Conservation (phyloP, 2,888 invertebrate genomes). For the Andrena camellia region DNA sequence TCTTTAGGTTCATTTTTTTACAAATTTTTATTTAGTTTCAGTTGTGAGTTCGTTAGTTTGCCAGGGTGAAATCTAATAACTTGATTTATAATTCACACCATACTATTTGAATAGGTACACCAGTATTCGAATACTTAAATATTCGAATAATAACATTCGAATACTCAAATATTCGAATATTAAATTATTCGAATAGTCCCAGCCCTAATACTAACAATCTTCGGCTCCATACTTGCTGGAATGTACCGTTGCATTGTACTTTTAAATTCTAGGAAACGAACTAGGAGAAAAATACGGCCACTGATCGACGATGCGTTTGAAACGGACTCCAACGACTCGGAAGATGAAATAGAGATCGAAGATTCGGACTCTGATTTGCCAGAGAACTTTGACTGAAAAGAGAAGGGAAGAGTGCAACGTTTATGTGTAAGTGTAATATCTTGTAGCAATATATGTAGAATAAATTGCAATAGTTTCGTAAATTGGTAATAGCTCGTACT, state of each 20-base stretch:
- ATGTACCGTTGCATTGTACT: not conserved
- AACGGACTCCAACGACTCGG: constrained; percentile 71
- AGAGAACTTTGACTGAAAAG: constrained; percentile 42
- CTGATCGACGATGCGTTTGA: constrained; percentile 73
- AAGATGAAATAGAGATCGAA: constrained; percentile 21
- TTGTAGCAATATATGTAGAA: constrained; percentile 9
- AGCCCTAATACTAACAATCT: not conserved
- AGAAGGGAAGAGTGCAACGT: not conserved
- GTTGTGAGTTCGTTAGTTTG: too few relatives aligned
- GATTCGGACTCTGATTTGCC: constrained; percentile 32
- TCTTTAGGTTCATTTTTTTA: too few relatives aligned
- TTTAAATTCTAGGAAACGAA: constrained; percentile 25
- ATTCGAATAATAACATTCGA: too few relatives aligned
- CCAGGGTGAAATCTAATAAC: too few relatives aligned
- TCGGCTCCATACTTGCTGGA: not conserved
- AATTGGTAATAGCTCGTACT: not conserved
- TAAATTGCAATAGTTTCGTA: not conserved
- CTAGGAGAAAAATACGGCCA: constrained; percentile 17
- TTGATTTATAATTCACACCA: too few relatives aligned
- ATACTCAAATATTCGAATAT: too few relatives aligned
- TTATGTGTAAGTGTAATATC: constrained; percentile 44
- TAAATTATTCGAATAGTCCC: too few relatives aligned
- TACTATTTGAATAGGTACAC: too few relatives aligned
- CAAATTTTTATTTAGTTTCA: too few relatives aligned
- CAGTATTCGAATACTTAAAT: too few relatives aligned